Evolutionary conservation across 1,140 invertebrate genomes (phyloP), one percentile per base, ranked within the genome.

Genomic region (Eumaeus atala): DNA sequence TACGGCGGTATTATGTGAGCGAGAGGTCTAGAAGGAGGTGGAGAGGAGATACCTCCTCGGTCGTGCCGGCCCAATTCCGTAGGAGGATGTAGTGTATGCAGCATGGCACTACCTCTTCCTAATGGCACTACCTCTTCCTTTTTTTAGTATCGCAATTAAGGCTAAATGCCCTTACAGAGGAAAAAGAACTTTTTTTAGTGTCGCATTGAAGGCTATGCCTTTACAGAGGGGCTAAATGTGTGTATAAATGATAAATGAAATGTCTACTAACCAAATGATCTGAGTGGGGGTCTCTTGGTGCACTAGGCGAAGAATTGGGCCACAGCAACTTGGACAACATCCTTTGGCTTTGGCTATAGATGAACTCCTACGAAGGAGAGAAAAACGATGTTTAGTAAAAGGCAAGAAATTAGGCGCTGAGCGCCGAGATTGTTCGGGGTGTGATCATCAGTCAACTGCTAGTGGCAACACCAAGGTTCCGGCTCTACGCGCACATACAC

Each of bases 251-350:
- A 67, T 74, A 82, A 76, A 74, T 69, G 55, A 79, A 84, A 84
- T 63, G 71, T 84, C 73, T 87, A 87, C 81, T 87, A 84, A 87
- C 81, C 81, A 87, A 87, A 83, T 86, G 81, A 61, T 86, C 83
- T 78, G 83, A 86, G 77, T 86, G 76, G 70, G 83, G 79, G 53
- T 86, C 83, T 80, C 83, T 75, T 65, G 83, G 80, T 68, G 79
- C 76, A 82, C 81, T 83, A 86, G 83, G 81, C 52, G 77, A 77
- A 53, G 83, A 77, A 74, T 78, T 84, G 74, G 83, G 83, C 83
- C 83, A 86, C 83, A 86, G 83, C 83, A 86, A 77, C 78, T 86
- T 86, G 71, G 83, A 86, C 72, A 86, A 84, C 83, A 84, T 86
- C 83, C 83, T 79, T 81, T 86, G 83, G 54, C 83, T 86, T 86